phyloP scores from a whole-genome alignment of 2,797 vertebrate genomes.

The Phataginus tricuspis region DNA sequence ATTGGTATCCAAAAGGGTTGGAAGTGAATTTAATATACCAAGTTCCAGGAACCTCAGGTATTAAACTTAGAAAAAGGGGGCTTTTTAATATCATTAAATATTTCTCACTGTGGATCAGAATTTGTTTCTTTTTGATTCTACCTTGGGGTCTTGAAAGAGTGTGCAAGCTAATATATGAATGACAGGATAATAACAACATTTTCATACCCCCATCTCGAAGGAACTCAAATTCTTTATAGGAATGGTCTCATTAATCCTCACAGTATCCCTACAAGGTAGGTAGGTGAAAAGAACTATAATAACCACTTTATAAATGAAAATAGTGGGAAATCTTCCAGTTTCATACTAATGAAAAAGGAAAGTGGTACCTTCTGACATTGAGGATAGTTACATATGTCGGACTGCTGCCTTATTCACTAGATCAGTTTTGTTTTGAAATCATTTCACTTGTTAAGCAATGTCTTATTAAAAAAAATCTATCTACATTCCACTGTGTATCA shows the following conservation, averaged over 20 bases:
- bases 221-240: constrained; percentile 60
- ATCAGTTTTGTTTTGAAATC: constrained; percentile 43
- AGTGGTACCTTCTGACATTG: constrained; percentile 2
- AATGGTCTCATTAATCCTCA: constrained; percentile 70
- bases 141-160: constrained; percentile 65
- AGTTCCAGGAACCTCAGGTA: constrained; percentile 46
- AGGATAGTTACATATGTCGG: background rate
- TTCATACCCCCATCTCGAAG: constrained; percentile 59
- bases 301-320: constrained; percentile 66
- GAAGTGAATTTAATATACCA: constrained; percentile 71
- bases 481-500: background rate
- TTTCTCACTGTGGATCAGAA: constrained; percentile 66
- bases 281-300: constrained; percentile 53
- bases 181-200: constrained; percentile 71
- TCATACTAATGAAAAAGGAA: constrained; percentile 44
- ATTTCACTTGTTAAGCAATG: background rate
- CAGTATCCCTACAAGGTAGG: constrained; percentile 57
- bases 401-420: background rate
- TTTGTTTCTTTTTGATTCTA: constrained; percentile 73
- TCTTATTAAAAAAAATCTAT: background rate
- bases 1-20: constrained; percentile 57
- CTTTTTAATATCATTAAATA: constrained; percentile 69
- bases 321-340: constrained; percentile 36
- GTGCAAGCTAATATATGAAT: constrained; percentile 69
- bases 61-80: constrained; percentile 53